These are phyloP conservation scores for Cisticola juncidis DNA, from an alignment of 2,113 vertebrate genomes.

Conservation along the genomic window DNA sequence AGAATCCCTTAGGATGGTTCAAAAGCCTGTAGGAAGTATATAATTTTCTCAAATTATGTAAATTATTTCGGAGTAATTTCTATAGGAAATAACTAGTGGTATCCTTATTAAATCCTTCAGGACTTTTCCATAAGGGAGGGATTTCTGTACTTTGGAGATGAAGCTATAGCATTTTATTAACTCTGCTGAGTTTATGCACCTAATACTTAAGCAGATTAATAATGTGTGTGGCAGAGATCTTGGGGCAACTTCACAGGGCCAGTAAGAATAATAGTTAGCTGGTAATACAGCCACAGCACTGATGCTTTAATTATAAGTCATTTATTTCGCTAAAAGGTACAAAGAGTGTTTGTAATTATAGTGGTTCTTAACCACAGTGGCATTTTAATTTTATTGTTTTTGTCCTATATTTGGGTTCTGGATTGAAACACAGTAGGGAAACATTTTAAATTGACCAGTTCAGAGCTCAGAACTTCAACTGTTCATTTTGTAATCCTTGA, in stretches of 20 bases:
- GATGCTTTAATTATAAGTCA: constrained; percentile 33
- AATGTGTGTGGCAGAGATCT: constrained; percentile 44
- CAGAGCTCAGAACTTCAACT: not conserved
- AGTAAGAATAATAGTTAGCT: constrained; percentile 36
- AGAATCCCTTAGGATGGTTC: constrained; percentile 46
- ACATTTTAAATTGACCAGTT: not conserved
- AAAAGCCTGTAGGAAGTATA: constrained; percentile 43
- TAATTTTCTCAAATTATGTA: constrained; percentile 61
- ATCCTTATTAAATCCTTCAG: constrained; percentile 67
- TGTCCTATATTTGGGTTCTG: not conserved
- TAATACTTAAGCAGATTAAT: constrained; percentile 56
- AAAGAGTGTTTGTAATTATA: not conserved
- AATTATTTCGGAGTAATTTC: constrained; percentile 66
- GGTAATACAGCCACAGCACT: not conserved
- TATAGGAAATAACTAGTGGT: constrained; percentile 64
- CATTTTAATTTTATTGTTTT: not conserved
- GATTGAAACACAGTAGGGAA: not conserved
- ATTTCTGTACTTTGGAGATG: constrained; percentile 53
- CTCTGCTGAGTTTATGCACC: constrained; percentile 43
- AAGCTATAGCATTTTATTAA: constrained; percentile 56
- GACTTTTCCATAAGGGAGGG: constrained; percentile 61
- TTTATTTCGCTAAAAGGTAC: not conserved
- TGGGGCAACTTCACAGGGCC: constrained; percentile 22
- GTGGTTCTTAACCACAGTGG: not conserved
- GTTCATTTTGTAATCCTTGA: not conserved